These are phyloP conservation scores for Cryptoleucopteryx plumbea DNA, from an alignment of 2,113 vertebrate genomes.

Conservation along the genomic window DNA sequence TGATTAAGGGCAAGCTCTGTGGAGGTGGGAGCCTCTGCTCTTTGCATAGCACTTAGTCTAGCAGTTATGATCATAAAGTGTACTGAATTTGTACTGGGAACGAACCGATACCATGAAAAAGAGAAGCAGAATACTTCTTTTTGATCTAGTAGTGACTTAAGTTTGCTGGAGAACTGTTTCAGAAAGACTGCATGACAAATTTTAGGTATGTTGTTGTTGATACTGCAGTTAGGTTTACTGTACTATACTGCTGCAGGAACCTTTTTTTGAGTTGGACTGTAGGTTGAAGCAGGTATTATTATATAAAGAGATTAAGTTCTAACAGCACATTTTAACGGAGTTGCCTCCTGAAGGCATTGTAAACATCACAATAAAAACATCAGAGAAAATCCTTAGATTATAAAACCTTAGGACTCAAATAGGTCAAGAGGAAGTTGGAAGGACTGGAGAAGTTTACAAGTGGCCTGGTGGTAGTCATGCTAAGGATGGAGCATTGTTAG, in stretches of 20 bases:
- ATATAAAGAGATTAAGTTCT: neutral
- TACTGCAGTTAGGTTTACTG: neutral
- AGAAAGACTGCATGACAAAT: neutral
- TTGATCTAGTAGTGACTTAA: neutral
- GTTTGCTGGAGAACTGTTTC: neutral
- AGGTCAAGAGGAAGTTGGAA: neutral
- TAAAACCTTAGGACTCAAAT: neutral
- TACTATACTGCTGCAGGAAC: neutral
- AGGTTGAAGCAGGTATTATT: neutral
- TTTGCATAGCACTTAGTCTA: neutral
- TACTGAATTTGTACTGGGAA: neutral
- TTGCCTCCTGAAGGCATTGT: neutral
- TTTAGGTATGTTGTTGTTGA: neutral
- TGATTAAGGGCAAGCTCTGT: neutral
- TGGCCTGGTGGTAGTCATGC: neutral
- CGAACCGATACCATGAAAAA: neutral
- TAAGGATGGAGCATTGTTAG: neutral
- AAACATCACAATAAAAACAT: neutral
- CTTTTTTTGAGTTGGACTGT: neutral
- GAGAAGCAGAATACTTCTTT: neutral
- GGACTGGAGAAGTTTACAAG: neutral
- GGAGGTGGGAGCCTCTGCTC: neutral
- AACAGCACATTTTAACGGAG: neutral
- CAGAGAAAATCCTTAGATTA: neutral
- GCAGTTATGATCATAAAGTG: neutral